Conservation (phyloP, 2,888 invertebrate species). For the Eledona agricola region DNA sequence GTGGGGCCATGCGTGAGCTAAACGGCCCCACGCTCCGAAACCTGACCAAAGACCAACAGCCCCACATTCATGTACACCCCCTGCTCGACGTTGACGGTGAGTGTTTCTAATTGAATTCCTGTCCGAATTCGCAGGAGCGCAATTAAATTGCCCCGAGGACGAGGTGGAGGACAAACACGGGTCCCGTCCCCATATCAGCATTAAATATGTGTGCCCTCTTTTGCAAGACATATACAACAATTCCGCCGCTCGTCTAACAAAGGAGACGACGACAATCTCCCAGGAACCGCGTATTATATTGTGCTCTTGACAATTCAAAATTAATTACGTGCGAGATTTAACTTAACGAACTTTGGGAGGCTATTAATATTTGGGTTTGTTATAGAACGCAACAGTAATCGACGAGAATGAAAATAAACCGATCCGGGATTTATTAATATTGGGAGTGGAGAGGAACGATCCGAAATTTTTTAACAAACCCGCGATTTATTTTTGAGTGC, state of each 20-base stretch:
- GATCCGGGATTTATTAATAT: slow-evolving; percentile 18
- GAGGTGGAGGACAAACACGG: slow-evolving; percentile 5
- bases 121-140: slow-evolving; percentile 6
- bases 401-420: slow-evolving; percentile 17
- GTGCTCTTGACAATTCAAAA: slow-evolving; percentile 31
- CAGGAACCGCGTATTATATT: slow-evolving; percentile 25
- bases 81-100: slow-evolving; percentile 54
- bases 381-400: slow-evolving; percentile 4
- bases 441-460: slow-evolving; percentile 12
- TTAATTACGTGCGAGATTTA: slow-evolving; percentile 31
- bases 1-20: slow-evolving; percentile 56
- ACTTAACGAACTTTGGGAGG: slow-evolving; percentile 34
- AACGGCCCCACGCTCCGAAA: slow-evolving; percentile 51
- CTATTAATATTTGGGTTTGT: slow-evolving; percentile 16
- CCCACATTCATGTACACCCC: slow-evolving; percentile 57
- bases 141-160: slow-evolving; percentile 23
- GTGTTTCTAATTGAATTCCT: slow-evolving; percentile 24
- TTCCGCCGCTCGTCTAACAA: slow-evolving; percentile 23
- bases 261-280: slow-evolving; percentile 16
- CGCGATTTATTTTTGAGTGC: slow-evolving; percentile 8
- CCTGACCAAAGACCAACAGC: slow-evolving; percentile 51
- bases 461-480: slow-evolving; percentile 17
- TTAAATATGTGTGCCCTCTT: too few relatives aligned
- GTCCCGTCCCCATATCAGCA: too few relatives aligned
- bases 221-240: too few relatives aligned